Evolutionary conservation across 2,797 vertebrate genomes (phyloP).

Genomic region (Mormyrus proboscirostris): DNA sequence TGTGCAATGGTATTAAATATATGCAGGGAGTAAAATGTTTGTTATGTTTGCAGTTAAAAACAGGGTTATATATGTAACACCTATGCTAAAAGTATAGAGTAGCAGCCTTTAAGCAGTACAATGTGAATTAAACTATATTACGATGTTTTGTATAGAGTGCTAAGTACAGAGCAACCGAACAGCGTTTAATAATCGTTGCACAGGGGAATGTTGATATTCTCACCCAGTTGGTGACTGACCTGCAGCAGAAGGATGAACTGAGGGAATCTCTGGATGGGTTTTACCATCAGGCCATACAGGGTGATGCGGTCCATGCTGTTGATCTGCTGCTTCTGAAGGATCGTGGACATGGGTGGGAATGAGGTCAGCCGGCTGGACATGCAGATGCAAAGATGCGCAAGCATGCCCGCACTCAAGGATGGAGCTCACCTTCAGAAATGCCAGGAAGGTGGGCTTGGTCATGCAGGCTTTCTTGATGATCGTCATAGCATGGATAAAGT

Average conservation of each 20-base stretch:
- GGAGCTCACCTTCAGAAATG: conserved; percentile 73
- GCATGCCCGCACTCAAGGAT: neutral
- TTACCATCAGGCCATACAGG: conserved; percentile 93
- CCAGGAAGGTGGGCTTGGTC: conserved; percentile 75
- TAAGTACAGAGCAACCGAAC: neutral
- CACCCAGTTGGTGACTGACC: conserved; percentile 57
- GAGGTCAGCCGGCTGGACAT: neutral
- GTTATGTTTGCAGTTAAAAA: neutral
- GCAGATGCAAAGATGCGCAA: neutral
- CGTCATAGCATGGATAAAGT: conserved; percentile 77
- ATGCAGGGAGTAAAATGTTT: neutral
- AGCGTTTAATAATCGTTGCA: neutral
- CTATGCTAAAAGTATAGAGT: neutral
- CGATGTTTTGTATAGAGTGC: neutral
- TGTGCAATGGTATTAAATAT: neutral
- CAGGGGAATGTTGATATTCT: neutral
- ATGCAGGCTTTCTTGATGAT: conserved; percentile 79
- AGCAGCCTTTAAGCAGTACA: neutral
- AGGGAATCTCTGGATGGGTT: conserved; percentile 92
- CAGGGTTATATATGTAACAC: neutral
- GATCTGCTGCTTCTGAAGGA: conserved; percentile 78
- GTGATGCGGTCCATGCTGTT: conserved; percentile 86
- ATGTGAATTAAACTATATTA: neutral
- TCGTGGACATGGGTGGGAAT: neutral
- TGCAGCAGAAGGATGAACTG: conserved; percentile 95